These are phyloP conservation scores for Lasiommata megera DNA, from an alignment of 2,888 invertebrate genomes.

Conservation along the genomic window DNA sequence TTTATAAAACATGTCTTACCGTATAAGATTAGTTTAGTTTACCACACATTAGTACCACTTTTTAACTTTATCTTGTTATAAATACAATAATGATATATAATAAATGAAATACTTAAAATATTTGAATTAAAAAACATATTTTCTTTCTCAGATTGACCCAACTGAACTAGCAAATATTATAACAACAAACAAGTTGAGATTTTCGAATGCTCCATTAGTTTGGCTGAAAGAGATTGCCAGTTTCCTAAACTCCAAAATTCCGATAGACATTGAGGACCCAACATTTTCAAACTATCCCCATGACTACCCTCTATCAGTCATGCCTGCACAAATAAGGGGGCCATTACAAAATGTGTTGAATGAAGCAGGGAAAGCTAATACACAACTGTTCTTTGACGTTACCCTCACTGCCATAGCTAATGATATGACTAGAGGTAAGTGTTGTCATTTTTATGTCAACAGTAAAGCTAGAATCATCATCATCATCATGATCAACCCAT, in stretches of 20 bases:
- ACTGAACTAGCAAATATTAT: conserved; percentile 76
- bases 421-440: conserved; percentile 85
- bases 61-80: too few relatives aligned
- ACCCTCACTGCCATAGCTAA: conserved; percentile 86
- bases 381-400: conserved; percentile 86
- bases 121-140: too few relatives aligned
- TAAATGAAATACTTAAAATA: too few relatives aligned
- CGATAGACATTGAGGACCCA: conserved; percentile 83
- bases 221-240: conserved; percentile 86
- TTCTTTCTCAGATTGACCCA: conserved; percentile 79
- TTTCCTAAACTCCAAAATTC: conserved; percentile 83
- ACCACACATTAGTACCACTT: too few relatives aligned
- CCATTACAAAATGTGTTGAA: conserved; percentile 74
- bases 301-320: conserved; percentile 80
- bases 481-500: too few relatives aligned
- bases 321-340: conserved; percentile 67
- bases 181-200: conserved; percentile 82
- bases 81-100: too few relatives aligned
- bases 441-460: not conserved
- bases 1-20: too few relatives aligned
- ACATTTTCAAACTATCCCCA: conserved; percentile 79
- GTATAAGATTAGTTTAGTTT: too few relatives aligned
- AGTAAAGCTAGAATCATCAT: too few relatives aligned
- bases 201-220: conserved; percentile 85
- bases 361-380: conserved; percentile 83